phyloP scores from a whole-genome alignment of 1,140 invertebrate genomes.

The Cardiocondyla obscurior region DNA sequence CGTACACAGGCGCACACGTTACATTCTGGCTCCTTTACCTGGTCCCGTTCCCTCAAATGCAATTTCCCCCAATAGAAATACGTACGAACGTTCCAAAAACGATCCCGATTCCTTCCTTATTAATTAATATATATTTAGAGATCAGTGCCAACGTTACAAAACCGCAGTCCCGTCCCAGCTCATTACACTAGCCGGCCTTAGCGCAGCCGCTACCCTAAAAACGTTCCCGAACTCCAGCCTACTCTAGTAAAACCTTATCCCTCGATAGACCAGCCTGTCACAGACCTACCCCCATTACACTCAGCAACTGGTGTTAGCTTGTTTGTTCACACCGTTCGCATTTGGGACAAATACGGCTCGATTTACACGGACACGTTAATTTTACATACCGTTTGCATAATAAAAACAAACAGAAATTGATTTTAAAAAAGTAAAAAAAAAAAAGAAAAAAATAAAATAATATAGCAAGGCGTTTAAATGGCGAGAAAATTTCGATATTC shows the following conservation, averaged over 20 bases:
- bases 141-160: slow-evolving; percentile 69
- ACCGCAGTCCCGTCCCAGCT: slow-evolving; percentile 56
- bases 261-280: slow-evolving; percentile 60
- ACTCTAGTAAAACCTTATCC: slow-evolving; percentile 21
- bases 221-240: slow-evolving; percentile 47
- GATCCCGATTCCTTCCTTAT: slow-evolving; percentile 18
- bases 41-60: slow-evolving; percentile 21
- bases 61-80: slow-evolving; percentile 18
- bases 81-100: slow-evolving; percentile 23
- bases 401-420: not conserved
- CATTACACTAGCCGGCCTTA: slow-evolving; percentile 63
- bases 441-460: too few relatives aligned
- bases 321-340: slow-evolving; percentile 81
- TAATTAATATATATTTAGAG: slow-evolving; percentile 58
- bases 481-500: not conserved
- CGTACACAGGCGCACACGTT: slow-evolving; percentile 15
- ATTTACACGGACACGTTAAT: too few relatives aligned
- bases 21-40: slow-evolving; percentile 27
- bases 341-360: slow-evolving; percentile 81
- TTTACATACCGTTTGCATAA: too few relatives aligned
- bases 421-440: too few relatives aligned
- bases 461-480: not conserved
- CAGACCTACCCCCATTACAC: slow-evolving; percentile 70
- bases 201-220: slow-evolving; percentile 48
- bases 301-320: slow-evolving; percentile 83